Evolutionary conservation across 2,797 vertebrate genomes (phyloP).

Genomic region (Glossophaga mutica): DNA sequence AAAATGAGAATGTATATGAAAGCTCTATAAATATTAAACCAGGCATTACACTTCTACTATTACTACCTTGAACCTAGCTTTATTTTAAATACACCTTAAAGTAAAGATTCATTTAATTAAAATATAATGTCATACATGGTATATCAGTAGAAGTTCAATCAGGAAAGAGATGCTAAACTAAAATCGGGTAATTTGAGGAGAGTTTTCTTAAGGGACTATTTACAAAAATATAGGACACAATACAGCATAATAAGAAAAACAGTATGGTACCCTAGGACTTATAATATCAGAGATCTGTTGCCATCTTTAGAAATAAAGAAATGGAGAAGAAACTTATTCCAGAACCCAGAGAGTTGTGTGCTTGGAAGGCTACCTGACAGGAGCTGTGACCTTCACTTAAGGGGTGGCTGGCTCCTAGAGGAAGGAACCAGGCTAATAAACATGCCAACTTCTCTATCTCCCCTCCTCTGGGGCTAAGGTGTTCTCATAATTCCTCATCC

Average conservation of each 20-base stretch:
- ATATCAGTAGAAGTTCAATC: background rate
- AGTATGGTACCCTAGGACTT: background rate
- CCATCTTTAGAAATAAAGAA: background rate
- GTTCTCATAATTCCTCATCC: background rate
- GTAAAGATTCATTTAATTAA: slow-evolving; percentile 39
- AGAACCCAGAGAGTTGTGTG: background rate
- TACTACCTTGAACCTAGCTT: slow-evolving; percentile 2
- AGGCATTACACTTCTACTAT: background rate
- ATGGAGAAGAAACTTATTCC: background rate
- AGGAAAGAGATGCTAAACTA: background rate
- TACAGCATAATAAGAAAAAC: background rate
- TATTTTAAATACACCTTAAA: slow-evolving; percentile 19
- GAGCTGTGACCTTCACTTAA: background rate
- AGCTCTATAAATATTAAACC: background rate
- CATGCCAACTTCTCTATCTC: background rate
- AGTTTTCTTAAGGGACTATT: background rate
- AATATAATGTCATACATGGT: background rate
- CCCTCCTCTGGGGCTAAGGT: background rate
- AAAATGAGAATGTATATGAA: slow-evolving; percentile 2
- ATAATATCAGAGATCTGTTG: background rate
- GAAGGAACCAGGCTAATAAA: background rate
- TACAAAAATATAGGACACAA: background rate
- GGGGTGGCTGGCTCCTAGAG: background rate
- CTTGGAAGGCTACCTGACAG: background rate
- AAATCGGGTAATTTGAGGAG: background rate